phyloP scores from a whole-genome alignment of 2,888 invertebrate genomes.

The Malachius bipustulatus region DNA sequence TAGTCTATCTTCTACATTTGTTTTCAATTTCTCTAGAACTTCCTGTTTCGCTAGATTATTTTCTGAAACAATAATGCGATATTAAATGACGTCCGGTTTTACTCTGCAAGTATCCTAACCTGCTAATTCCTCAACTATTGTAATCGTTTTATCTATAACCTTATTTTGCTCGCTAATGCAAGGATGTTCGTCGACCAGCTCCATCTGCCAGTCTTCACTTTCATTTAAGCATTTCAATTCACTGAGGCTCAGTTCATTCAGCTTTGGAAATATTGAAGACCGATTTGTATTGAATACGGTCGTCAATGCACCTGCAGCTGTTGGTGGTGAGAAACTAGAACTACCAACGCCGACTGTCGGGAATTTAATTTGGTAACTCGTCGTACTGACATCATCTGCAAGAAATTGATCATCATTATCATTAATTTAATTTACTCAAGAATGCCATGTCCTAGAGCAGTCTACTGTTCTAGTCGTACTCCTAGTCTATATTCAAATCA shows the following conservation, averaged over 20 bases:
- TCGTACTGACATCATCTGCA: too few relatives aligned
- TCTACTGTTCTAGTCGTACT: too few relatives aligned
- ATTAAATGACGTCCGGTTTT: constrained; percentile 40
- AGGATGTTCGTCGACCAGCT: constrained; percentile 58
- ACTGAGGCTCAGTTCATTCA: constrained; percentile 42
- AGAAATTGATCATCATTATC: too few relatives aligned
- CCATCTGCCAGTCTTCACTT: constrained; percentile 59
- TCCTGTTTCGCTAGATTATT: constrained; percentile 56
- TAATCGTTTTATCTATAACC: constrained; percentile 58
- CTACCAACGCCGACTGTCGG: too few relatives aligned
- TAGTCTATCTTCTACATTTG: constrained; percentile 50
- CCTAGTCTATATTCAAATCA: too few relatives aligned
- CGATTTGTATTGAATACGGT: too few relatives aligned
- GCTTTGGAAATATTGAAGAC: constrained; percentile 37
- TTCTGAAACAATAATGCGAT: constrained; percentile 44
- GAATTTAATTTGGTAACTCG: too few relatives aligned
- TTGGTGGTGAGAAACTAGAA: constrained; percentile 12
- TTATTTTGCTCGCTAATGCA: constrained; percentile 55
- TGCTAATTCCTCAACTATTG: constrained; percentile 56
- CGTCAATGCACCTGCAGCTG: too few relatives aligned
- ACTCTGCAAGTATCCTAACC: constrained; percentile 33
- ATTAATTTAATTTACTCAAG: too few relatives aligned
- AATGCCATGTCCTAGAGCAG: too few relatives aligned
- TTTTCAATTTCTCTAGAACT: constrained; percentile 45
- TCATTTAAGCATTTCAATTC: constrained; percentile 59